Base-by-base conservation (phyloP, 1,140 invertebrate genomes). In the Helicoverpa armigera region DNA sequence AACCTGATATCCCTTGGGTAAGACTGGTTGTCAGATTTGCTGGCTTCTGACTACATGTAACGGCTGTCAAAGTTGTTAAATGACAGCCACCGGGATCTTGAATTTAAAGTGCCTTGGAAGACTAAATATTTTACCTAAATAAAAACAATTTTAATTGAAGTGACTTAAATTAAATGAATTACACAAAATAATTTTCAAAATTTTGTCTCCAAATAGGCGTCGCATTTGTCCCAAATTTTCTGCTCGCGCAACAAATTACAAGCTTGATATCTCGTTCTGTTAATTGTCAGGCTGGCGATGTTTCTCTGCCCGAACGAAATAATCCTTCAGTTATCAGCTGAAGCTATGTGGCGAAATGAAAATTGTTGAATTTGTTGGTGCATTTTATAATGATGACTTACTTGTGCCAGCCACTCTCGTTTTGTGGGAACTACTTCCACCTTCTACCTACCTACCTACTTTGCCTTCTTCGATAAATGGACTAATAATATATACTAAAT, bases 251-350 rank as follows among this genome's bases (percentile, higher is more conserved):
- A 29, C 48, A 23, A 67, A 70, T 70, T 70, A 23, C 67, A 16
- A 12, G 35, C 29, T 48, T 11, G 43, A 48, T 70, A 70, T 70
- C 67, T 70, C 23, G 11, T 12, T 5, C 50, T 51, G 50, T 70
- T 70, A 70, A 70, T 70, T 53, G 67, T 50, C 50, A 3, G 2
- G n/a, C 43, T 51, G 35, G 10, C 9, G 43, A 69, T 43, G n/a
- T 69, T 69, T 13, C 31, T 70, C 14, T 70, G 67, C 67, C 16
- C 31, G 43, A 70, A 70, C 50, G 50, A 65, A 65, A n/a, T 70
- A 70, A 70, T 70, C 48, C 50, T 51, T 70, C 18, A 53, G 67
- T 53, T 70, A 70, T 70, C 67, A 29, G 48, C 48, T 3, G 18
- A 70, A 16, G 35, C 48, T 29, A 51, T 70, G 10, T 12, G 18